Base-by-base conservation (phyloP, 2,888 invertebrate species). In the Anthophora plumipes region DNA sequence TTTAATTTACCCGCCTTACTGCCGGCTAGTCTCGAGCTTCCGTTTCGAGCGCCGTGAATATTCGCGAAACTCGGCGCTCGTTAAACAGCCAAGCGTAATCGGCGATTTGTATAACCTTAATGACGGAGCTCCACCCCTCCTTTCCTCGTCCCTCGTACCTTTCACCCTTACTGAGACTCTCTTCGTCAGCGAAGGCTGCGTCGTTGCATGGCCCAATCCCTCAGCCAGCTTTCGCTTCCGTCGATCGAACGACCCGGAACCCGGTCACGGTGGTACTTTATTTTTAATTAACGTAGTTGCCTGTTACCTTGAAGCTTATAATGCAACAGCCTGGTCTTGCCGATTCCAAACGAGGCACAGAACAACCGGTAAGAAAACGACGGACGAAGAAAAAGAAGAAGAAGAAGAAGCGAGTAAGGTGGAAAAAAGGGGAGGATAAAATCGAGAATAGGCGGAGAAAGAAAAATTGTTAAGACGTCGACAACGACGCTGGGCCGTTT, bases 91-190 rank as follows among this genome's bases (percentile, higher is more conserved):
- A 69, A 77, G 84, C 85, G 85, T 85, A 88, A 89, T 89, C 87
- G 87, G 79, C 88, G 89, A 90, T 90, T 89, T 88, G 89, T 90
- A 86, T 85, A 85, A 89, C 83, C 82, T 89, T 90, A 90, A 90
- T 88, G 89, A 89, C 82, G 87, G 76, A 75, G 69, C 63, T 57
- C 60, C 67, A n/a, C 82, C 84, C 70, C 66, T 75, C 71, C 63
- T 64, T 76, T 77, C 25, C 17, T 50, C 67, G 14, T n/a, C 14
- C 22, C 3, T 11, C 68, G 39, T 46, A 22, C 20, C 25, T 63
- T 39, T 41, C 31, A 4, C 52, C 50, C 7, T 20, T 14, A 7
- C 48, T 22, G 14, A 12, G 8, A 20, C n/a, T 20, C 25, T 12
- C 22, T 20, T n/a, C 43, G 0, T 5, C 22, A 11, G 11, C 6